These are phyloP conservation scores for Papilio elwesi DNA, from an alignment of 2,888 invertebrate genomes.

Conservation along the genomic window DNA sequence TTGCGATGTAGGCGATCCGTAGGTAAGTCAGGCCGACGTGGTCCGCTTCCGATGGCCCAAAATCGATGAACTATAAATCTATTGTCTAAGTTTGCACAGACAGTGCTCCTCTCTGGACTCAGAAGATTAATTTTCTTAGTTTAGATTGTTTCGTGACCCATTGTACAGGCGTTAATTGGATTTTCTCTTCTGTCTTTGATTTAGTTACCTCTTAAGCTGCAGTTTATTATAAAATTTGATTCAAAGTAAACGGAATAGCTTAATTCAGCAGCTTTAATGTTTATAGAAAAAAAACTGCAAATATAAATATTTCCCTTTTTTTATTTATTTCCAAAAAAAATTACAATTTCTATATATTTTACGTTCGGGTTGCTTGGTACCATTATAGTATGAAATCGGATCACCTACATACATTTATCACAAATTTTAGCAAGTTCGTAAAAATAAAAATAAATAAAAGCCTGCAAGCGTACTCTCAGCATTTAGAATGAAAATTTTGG, in stretches of 20 bases:
- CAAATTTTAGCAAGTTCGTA: no score
- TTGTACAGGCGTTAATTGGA: slow-evolving; percentile 84
- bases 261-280: neutral
- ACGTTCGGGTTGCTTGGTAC: no score
- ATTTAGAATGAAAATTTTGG: no score
- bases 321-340: no score
- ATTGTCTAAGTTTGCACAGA: slow-evolving; percentile 83
- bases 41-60: slow-evolving; percentile 69
- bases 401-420: no score
- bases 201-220: slow-evolving; percentile 75
- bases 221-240: slow-evolving; percentile 61
- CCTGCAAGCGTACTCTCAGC: no score
- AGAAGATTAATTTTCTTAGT: slow-evolving; percentile 85
- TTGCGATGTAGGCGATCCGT: slow-evolving; percentile 41
- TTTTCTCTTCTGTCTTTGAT: slow-evolving; percentile 80
- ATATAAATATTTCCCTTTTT: no score
- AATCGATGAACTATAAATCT: slow-evolving; percentile 84
- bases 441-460: no score
- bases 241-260: slow-evolving; percentile 37
- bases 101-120: slow-evolving; percentile 79
- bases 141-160: slow-evolving; percentile 84
- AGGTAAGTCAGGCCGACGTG: slow-evolving; percentile 60
- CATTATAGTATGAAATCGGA: no score
- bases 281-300: neutral
- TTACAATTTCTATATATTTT: no score